phyloP scores from a whole-genome alignment of 1,140 invertebrate genomes.

The Musca domestica region DNA sequence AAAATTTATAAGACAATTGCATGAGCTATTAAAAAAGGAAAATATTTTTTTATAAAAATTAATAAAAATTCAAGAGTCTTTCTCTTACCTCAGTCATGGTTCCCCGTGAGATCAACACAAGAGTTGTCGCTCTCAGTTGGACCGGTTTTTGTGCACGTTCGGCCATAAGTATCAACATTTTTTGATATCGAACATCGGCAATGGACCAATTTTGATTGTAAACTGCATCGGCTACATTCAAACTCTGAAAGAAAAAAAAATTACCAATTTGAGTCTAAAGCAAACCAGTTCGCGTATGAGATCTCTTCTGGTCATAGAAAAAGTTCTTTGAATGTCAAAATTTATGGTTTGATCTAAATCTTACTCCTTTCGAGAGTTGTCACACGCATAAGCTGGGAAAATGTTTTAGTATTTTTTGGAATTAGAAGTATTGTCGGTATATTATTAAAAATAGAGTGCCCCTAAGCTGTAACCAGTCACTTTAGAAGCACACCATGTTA shows the following conservation, averaged over 20 bases:
- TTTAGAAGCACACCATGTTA: no score
- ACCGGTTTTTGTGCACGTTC: conserved; percentile 44
- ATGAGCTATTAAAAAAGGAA: conserved; percentile 21
- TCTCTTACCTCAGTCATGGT: neutral
- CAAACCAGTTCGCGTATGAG: no score
- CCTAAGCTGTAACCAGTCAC: no score
- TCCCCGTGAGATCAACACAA: conserved; percentile 18
- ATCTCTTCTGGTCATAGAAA: no score
- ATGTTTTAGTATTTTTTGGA: no score
- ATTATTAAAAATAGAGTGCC: no score
- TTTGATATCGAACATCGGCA: conserved; percentile 36
- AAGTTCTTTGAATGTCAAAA: no score
- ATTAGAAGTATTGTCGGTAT: no score
- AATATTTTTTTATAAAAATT: neutral
- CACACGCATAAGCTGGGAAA: no score
- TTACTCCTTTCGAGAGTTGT: no score
- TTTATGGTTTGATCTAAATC: no score
- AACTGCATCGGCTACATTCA: conserved; percentile 42
- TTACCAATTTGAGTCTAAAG: no score
- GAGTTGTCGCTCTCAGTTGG: conserved; percentile 41
- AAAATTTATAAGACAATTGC: conserved; percentile 28
- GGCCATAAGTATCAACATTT: conserved; percentile 40
- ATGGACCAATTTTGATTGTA: conserved; percentile 51
- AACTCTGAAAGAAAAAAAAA: conserved; percentile 31
- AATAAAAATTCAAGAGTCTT: neutral